These are phyloP conservation scores for Hirundo rustica DNA, from an alignment of 2,797 vertebrate species.

Conservation along the genomic window DNA sequence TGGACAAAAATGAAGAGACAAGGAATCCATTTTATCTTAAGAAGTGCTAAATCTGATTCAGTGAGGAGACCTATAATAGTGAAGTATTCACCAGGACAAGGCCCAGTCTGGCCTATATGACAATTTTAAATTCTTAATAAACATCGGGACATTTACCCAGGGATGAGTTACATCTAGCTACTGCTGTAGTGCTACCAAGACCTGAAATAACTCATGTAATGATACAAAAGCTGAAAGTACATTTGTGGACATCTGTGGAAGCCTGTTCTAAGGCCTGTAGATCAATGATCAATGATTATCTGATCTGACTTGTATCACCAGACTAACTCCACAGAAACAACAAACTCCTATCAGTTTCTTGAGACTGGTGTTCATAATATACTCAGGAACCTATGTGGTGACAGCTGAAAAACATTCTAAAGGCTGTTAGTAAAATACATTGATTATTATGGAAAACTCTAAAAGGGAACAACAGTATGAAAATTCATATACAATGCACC, in stretches of 20 bases:
- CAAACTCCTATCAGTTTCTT: background rate
- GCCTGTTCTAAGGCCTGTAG: background rate
- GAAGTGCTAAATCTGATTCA: background rate
- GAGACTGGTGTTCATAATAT: background rate
- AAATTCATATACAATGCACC: background rate
- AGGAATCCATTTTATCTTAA: background rate
- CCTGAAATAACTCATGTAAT: background rate
- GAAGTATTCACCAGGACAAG: background rate
- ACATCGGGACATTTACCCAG: accelerated
- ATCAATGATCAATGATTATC: background rate
- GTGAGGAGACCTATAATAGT: accelerated
- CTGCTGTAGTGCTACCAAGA: background rate
- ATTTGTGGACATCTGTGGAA: background rate
- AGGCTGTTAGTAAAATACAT: background rate
- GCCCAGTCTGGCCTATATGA: background rate
- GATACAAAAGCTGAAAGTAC: background rate
- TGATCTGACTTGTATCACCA: background rate
- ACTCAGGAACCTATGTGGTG: background rate
- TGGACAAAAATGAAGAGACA: background rate
- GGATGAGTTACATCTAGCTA: background rate
- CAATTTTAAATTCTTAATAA: background rate
- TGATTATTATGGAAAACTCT: background rate
- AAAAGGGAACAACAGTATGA: background rate
- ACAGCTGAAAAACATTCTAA: background rate
- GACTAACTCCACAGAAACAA: background rate